phyloP scores from a whole-genome alignment of 2,888 invertebrate genomes.

The Lysandra coridon region DNA sequence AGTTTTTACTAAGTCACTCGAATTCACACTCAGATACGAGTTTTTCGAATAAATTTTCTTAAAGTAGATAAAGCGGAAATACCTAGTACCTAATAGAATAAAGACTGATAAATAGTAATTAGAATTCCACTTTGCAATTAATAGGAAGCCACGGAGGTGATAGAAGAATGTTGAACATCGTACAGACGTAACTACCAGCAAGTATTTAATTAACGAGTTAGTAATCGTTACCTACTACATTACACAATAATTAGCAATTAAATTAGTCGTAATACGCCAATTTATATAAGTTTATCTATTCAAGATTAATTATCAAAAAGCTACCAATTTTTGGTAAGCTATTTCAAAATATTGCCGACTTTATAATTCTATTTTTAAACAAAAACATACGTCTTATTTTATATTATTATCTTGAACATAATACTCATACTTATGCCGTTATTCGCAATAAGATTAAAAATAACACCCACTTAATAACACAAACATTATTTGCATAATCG shows the following conservation, averaged over 20 bases:
- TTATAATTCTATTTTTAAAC: background rate
- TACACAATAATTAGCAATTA: slow-evolving; percentile 6
- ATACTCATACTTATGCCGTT: background rate
- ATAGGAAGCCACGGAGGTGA: background rate
- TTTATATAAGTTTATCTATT: background rate
- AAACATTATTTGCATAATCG: slow-evolving; percentile 37
- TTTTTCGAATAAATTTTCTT: background rate
- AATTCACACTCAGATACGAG: background rate
- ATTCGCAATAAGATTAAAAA: slow-evolving; percentile 16
- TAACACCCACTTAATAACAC: slow-evolving; percentile 14
- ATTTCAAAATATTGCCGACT: background rate
- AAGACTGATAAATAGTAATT: background rate
- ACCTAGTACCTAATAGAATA: background rate
- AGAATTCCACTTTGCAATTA: background rate
- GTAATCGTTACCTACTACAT: background rate
- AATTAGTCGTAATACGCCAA: background rate
- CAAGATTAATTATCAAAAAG: background rate
- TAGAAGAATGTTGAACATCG: slow-evolving; percentile 8
- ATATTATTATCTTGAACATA: background rate
- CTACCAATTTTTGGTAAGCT: background rate
- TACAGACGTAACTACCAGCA: background rate
- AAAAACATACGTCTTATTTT: background rate
- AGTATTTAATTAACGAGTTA: background rate
- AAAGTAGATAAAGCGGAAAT: background rate
- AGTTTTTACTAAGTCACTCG: background rate